Evolutionary conservation across 2,797 vertebrate genomes (phyloP), one percentile per base, ranked within the genome.

Genomic region (Cyprinella venusta): DNA sequence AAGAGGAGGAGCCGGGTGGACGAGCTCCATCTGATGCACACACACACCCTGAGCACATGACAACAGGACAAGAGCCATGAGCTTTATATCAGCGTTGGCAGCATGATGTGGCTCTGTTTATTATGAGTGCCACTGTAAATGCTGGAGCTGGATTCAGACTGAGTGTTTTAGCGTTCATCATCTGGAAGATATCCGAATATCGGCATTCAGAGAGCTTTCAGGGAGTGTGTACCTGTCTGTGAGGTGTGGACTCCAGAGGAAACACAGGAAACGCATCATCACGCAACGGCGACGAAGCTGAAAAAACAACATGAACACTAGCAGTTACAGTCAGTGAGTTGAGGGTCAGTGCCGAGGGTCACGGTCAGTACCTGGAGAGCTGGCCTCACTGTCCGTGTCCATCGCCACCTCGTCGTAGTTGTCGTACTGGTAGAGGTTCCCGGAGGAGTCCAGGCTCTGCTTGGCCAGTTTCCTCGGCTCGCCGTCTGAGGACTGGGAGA

Each of bases 341-440:
- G 4, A 48, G 5, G 45, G 45, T 48, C 45, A 48, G 45, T 0
- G 45, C n/a, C n/a, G n/a, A n/a, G n/a, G n/a, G n/a, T n/a, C n/a
- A n/a, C n/a, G n/a, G n/a, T n/a, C 45, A 42, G 90, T 94, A 99
- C 98, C 97, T 94, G 97, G 97, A 33, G 98, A 99, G 72, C 92
- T 93, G n/a, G 96, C 94, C 94, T 99, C 98, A 76, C 98, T 99
- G 90, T 99, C 98, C 0, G 98, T 99, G 84, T 99, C 98, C 98
- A 99, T 99, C 38, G 98, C 97, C 63, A 99, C 98, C 93, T 99
- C 97, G 50, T 99, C 98, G 0, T 99, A 99, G 93, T 99, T 99
- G 91, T 99, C 98, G 80, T 99, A 98, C 76, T 99, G 98, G 92
- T 99, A 99, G 78, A 99, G 96, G 80, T 96, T 96, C 82, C 97